Percentiles rank a stretch among this genome's conserved stretches.
Conservation (phyloP, 2,797 vertebrate genomes). For the Scomberomorus guttatus region DNA sequence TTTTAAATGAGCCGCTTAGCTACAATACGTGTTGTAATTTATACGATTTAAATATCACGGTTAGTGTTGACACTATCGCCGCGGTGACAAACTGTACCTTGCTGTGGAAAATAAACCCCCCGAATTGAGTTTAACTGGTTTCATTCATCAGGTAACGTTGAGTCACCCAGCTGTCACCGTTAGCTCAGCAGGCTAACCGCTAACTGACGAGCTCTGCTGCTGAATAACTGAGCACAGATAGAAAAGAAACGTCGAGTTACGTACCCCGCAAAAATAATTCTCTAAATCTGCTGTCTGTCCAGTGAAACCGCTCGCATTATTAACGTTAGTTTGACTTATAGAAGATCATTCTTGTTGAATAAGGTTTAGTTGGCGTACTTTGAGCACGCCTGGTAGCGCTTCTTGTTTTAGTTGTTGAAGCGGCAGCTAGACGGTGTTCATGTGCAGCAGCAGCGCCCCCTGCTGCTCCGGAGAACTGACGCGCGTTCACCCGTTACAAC, state of each 20-base stretch:
- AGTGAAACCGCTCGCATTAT: conserved; percentile 80
- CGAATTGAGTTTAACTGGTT: background rate
- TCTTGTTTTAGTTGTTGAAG: conserved; percentile 40
- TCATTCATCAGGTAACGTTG: conserved; percentile 58
- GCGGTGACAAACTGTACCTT: fast-evolving
- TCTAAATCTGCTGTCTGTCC: conserved; percentile 74
- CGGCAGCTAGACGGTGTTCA: fast-evolving
- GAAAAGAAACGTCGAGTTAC: conserved; percentile 56
- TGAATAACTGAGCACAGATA: conserved; percentile 7
- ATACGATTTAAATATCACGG: background rate
- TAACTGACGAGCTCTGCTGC: conserved; percentile 21
- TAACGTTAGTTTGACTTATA: conserved; percentile 61
- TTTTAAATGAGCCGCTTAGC: background rate
- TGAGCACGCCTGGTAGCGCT: conserved; percentile 73
- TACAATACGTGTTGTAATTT: background rate
- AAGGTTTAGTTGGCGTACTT: conserved; percentile 70
- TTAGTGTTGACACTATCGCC: fast-evolving
- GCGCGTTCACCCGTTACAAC: too few relatives aligned
- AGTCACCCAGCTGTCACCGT: conserved; percentile 75
- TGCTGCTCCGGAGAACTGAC: conserved; percentile 24
- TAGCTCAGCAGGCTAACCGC: conserved; percentile 59
- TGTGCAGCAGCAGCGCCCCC: conserved; percentile 11
- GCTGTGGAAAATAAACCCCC: background rate
- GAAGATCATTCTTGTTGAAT: conserved; percentile 54
- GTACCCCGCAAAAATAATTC: conserved; percentile 74